Base-by-base conservation (phyloP, 2,888 invertebrate genomes). In the Steinernema carpocapsae region DNA sequence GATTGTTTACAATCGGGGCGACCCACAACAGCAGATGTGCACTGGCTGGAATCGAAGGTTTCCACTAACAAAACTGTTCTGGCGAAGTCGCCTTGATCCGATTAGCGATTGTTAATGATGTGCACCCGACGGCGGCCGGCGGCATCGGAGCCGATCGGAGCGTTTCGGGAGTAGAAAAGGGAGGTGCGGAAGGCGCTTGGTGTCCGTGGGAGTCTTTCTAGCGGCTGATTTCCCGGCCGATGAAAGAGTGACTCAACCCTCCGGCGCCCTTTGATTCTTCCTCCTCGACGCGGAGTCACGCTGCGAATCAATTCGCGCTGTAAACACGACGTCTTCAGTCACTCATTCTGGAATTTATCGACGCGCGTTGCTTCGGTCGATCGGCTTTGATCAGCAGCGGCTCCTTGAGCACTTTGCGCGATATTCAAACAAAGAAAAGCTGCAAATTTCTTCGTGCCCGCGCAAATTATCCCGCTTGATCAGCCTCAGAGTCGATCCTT, bases 21-120 rank as follows among this genome's bases (percentile, higher is more conserved):
- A 37, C 37, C 37, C 37, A 37, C 37, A 37, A 37, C 37, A 37
- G 37, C 37, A 37, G 37, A 37, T 37, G 37, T 3, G 37, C 37
- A 37, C 37, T 37, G 37, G 10, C 37, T 37, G 37, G 37, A 37
- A 37, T 37, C 37, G 37, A 10, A 3, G 37, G 37, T 37, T 37
- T 37, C 10, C 37, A 37, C 37, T 37, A 37, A 37, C 37, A 37
- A 37, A 37, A 37, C 37, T 37, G 37, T 37, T 37, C 37, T 37
- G 37, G 10, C 48, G 17, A 14, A 48, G n/a, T 19, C 48, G 48
- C 48, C 29, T 17, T 64, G 37, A 64, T 64, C 64, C 64, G 64
- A 64, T 64, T 64, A 32, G 64, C 37, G 17, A 29, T 37, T 64
- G 64, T 64, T 64, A 64, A 64, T 64, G 64, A 48, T 48, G 48